Conservation (phyloP, 1,140 invertebrate species). For the Leptinotarsa lineolata region DNA sequence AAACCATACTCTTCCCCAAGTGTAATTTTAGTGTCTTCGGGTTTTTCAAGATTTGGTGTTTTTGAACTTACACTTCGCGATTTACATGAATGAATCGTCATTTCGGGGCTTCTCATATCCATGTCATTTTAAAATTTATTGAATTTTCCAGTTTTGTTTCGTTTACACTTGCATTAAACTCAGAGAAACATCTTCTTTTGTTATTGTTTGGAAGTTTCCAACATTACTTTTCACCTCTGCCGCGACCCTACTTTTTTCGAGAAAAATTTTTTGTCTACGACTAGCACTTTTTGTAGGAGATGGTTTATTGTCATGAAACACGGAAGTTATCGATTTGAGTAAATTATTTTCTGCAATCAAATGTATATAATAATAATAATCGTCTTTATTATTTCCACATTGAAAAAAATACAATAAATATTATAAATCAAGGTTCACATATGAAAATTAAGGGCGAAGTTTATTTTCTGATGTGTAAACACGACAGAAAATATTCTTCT, state of each 20-base stretch:
- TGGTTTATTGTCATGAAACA: neutral
- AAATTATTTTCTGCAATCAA: conserved; percentile 8
- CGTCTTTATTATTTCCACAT: too few species aligned
- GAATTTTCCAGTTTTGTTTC: conserved; percentile 7
- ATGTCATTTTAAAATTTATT: neutral
- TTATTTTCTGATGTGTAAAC: too few species aligned
- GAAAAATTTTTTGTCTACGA: neutral
- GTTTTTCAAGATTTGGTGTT: neutral
- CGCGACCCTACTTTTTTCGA: neutral
- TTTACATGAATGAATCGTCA: neutral
- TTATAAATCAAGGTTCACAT: too few species aligned
- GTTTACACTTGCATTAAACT: neutral
- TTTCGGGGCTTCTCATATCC: neutral
- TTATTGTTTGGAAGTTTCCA: neutral
- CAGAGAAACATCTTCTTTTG: neutral
- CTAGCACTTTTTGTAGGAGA: neutral
- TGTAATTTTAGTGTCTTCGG: neutral
- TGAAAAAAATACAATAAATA: too few species aligned
- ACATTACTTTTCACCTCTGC: neutral
- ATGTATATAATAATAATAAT: too few species aligned
- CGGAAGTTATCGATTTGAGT: conserved; percentile 9
- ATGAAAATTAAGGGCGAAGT: too few species aligned
- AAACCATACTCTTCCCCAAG: neutral
- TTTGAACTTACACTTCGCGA: neutral
- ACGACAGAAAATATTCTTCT: too few species aligned